A percentile compares a stretch with the other conserved stretches of the same genome.
phyloP scores from a whole-genome alignment of 2,888 invertebrate species.

The Candidula unifasciata region DNA sequence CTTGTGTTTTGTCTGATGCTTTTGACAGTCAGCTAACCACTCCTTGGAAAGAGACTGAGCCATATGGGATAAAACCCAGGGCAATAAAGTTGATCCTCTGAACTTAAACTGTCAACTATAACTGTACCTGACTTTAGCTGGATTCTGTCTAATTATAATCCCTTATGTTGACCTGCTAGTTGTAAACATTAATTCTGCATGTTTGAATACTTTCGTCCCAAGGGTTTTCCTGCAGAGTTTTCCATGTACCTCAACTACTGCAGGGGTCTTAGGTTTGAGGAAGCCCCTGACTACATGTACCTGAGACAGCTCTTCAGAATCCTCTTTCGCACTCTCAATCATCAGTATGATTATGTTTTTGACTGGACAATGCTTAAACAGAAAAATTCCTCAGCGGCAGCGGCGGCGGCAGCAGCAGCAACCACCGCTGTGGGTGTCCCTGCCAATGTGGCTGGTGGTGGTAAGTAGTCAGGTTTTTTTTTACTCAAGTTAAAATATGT shows the following conservation, averaged over 20 bases:
- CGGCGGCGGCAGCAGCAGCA: constrained; percentile 77
- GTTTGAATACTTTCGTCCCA: constrained; percentile 75
- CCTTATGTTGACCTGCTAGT: no score
- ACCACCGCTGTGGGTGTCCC: constrained; percentile 17
- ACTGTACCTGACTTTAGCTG: no score
- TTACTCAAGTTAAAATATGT: background rate
- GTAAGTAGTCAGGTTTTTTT: background rate
- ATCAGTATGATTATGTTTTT: constrained; percentile 82
- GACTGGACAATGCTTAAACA: constrained; percentile 99
- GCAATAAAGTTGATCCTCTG: no score
- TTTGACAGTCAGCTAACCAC: no score
- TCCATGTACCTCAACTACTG: constrained; percentile 99
- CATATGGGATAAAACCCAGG: no score
- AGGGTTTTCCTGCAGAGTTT: constrained; percentile 99
- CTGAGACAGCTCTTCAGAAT: constrained; percentile 98
- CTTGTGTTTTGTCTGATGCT: no score
- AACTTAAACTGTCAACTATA: no score
- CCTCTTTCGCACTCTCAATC: constrained; percentile 98
- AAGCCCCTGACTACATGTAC: constrained; percentile 99
- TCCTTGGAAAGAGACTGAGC: no score
- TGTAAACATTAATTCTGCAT: no score
- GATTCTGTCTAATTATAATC: no score
- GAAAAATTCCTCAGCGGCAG: constrained; percentile 79
- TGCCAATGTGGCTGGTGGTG: constrained; percentile 15
- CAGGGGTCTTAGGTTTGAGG: constrained; percentile 97